Evolutionary conservation across 1,140 invertebrate genomes (phyloP), one percentile per base, ranked within the genome.

Genomic region (Heliothis subflexa): DNA sequence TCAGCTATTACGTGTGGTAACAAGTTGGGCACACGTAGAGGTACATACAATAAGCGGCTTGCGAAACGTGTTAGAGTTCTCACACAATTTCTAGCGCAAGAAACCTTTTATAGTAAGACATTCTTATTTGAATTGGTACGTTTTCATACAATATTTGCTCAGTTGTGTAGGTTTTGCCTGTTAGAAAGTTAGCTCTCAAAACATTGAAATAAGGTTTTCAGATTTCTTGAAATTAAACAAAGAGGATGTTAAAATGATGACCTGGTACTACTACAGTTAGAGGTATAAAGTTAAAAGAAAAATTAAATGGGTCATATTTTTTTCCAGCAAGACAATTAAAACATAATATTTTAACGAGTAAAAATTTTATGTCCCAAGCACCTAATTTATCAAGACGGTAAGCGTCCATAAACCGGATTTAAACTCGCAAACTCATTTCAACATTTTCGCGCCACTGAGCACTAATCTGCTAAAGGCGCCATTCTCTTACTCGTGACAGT

Each of bases 401-500:
- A 64, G 59, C 73, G 59, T 75, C 73, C 59, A 64, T 75, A 75
- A 75, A 75, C 73, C 73, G 47, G 73, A 75, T 75, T 75, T 75
- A 77, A 77, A 77, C 9, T 55, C 62, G 50, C 33, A 68, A 66
- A 77, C 74, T 77, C 74, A 77, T 61, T 75, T 64, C 59, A 78
- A 82, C 74, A 76, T 70, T 80, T 45, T 71, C 81, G 78, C 72
- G 33, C 54, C 78, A 74, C 25, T 66, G 59, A 73, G 33, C 54
- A 64, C 62, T 72, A 83, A 81, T 83, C 79, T 77, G 72, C 57
- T 25, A 70, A 64, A 68, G 28, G 16, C 55, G 49, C 72, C 76
- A 74, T 76, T 81, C 50, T 55, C 62, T 57, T 78, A 81, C 52
- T 80, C 82, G 75, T 81, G 84, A 85, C 84, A 79, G 81, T 71